Conservation (phyloP, 2,888 invertebrate genomes). For the Chrysolina americana region DNA sequence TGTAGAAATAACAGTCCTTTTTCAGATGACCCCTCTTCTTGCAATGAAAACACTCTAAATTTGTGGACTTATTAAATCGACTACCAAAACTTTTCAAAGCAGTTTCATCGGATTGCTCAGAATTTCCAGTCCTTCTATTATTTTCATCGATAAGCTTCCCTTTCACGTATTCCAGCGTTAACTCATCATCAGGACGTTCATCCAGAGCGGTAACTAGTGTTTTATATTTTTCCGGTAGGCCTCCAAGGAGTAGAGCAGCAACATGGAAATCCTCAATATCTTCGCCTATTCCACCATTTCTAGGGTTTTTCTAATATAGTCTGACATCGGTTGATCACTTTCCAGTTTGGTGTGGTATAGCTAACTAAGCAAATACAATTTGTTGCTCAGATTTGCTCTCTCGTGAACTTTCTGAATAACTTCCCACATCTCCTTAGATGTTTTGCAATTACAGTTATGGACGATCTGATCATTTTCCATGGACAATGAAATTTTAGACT, state of each 20-base stretch:
- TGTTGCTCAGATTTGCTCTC: background rate
- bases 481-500: background rate
- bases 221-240: background rate
- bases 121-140: constrained; percentile 15
- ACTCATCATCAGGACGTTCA: constrained; percentile 26
- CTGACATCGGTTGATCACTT: background rate
- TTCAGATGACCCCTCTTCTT: no score
- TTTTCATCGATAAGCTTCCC: constrained; percentile 22
- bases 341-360: background rate
- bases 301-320: background rate
- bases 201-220: constrained; percentile 30
- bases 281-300: background rate
- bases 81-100: no score
- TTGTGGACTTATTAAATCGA: no score
- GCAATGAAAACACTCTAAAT: no score
- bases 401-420: background rate
- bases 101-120: no score
- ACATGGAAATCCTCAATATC: background rate
- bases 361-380: background rate
- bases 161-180: constrained; percentile 25
- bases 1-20: no score
- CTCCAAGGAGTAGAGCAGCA: background rate
- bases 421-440: background rate
- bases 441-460: background rate
- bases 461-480: background rate